These are phyloP conservation scores for Sitodiplosis mosellana DNA, from an alignment of 1,140 invertebrate species.

Conservation along the genomic window DNA sequence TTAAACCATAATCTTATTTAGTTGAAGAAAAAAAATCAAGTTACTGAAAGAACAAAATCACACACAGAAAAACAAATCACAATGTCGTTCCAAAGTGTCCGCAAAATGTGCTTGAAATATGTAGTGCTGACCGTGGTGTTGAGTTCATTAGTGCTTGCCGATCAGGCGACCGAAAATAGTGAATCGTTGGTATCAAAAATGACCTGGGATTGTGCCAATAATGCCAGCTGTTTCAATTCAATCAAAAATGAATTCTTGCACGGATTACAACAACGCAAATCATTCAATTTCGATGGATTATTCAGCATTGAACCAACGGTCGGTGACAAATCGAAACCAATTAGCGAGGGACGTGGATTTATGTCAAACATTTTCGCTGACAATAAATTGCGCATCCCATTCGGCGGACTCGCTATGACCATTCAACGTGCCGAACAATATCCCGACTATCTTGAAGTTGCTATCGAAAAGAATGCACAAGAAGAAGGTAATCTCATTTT, in stretches of 20 bases:
- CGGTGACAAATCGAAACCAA: background rate
- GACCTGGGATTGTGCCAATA: slow-evolving; percentile 23
- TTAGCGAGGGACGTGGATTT: slow-evolving; percentile 14
- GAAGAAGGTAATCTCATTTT: no score
- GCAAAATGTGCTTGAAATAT: no score
- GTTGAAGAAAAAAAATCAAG: no score
- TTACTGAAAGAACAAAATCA: no score
- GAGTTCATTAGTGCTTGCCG: no score
- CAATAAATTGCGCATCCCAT: slow-evolving; percentile 19
- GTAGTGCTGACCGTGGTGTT: no score
- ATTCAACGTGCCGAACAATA: slow-evolving; percentile 23
- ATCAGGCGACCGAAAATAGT: no score
- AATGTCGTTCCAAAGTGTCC: no score
- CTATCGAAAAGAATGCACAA: slow-evolving; percentile 17
- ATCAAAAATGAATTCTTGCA: slow-evolving; percentile 14
- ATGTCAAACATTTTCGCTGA: slow-evolving; percentile 21
- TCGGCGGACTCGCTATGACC: slow-evolving; percentile 23
- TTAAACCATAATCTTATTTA: no score
- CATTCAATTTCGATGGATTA: slow-evolving; percentile 20
- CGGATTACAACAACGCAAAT: slow-evolving; percentile 18
- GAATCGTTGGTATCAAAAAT: slow-evolving; percentile 3
- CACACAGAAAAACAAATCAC: no score
- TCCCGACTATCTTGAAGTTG: slow-evolving; percentile 22
- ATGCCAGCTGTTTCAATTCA: slow-evolving; percentile 18
- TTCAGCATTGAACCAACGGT: slow-evolving; percentile 13